phyloP scores from a whole-genome alignment of 2,888 invertebrate genomes.

The Mesopsocus fuscifrons region DNA sequence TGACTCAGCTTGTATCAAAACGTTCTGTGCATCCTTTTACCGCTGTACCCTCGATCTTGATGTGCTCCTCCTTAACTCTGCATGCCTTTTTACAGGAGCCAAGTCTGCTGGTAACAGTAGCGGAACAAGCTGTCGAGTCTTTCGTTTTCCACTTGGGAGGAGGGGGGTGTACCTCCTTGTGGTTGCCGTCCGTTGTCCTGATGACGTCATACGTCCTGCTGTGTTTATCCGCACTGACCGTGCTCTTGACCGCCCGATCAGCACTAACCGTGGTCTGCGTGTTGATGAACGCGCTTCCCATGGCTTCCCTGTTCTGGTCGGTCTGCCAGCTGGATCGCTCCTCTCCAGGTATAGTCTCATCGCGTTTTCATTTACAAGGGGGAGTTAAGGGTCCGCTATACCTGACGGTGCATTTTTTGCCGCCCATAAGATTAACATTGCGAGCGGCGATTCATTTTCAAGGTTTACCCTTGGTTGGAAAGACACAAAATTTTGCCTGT shows the following conservation, averaged over 20 bases:
- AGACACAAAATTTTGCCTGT: too few species aligned
- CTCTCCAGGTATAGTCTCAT: too few species aligned
- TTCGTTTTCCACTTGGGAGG: not conserved
- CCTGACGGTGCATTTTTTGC: too few species aligned
- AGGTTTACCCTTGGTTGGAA: too few species aligned
- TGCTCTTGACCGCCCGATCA: not conserved
- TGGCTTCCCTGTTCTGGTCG: slow-evolving; percentile 2
- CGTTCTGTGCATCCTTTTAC: too few species aligned
- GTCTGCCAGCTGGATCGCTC: slow-evolving; percentile 1
- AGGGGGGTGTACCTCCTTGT: not conserved
- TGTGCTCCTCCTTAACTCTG: too few species aligned
- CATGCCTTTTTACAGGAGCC: not conserved
- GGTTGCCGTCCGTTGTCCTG: not conserved
- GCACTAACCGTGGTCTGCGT: slow-evolving; percentile 4
- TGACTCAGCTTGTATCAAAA: too few species aligned
- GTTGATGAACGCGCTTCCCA: slow-evolving; percentile 3
- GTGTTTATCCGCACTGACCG: not conserved
- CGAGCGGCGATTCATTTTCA: too few species aligned
- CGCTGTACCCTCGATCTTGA: too few species aligned
- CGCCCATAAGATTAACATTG: too few species aligned
- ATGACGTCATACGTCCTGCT: slow-evolving; percentile 2
- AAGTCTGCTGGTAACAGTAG: not conserved
- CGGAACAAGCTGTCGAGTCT: not conserved
- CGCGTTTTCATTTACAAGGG: too few species aligned
- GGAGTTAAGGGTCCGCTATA: too few species aligned